A percentile compares a stretch with the other conserved stretches of the same genome.
These are phyloP conservation scores for Fragum fragum DNA, from an alignment of 2,888 invertebrate species.

Conservation along the genomic window DNA sequence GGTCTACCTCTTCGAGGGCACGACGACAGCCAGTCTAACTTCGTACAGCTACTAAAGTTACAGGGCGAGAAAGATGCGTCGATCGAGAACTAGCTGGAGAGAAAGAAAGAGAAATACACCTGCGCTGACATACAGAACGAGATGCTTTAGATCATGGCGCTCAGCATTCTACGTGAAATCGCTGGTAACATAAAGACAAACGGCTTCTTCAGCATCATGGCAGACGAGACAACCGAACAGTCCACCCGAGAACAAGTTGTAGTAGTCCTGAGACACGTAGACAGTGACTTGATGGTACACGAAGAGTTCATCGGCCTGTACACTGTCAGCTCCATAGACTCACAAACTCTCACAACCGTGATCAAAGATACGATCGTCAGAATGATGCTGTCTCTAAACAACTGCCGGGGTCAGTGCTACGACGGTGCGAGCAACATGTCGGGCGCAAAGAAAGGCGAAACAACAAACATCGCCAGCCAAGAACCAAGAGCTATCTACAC, in stretches of 20 bases:
- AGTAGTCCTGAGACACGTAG: background rate
- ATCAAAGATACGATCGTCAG: background rate
- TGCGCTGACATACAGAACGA: background rate
- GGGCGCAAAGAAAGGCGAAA: slow-evolving; percentile 56
- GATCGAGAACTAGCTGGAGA: background rate
- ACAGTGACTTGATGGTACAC: background rate
- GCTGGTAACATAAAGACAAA: background rate
- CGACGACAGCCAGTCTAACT: background rate
- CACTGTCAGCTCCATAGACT: background rate
- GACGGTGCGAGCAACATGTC: slow-evolving; percentile 57
- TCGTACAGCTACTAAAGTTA: background rate
- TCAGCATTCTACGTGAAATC: background rate
- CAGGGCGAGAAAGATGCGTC: background rate
- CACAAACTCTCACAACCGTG: background rate
- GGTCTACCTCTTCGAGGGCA: background rate
- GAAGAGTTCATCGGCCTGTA: slow-evolving; percentile 6
- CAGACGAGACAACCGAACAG: background rate
- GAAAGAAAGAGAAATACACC: background rate
- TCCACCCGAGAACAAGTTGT: background rate
- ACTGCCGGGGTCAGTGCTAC: slow-evolving; percentile 65
- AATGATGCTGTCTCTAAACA: background rate
- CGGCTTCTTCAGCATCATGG: background rate
- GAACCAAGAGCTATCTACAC: slow-evolving; percentile 57
- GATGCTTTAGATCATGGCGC: background rate
- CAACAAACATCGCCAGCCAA: slow-evolving; percentile 16